Evolutionary conservation across 1,140 invertebrate species (phyloP), one percentile per base, ranked within the genome.

Genomic region (Megathymus violae): DNA sequence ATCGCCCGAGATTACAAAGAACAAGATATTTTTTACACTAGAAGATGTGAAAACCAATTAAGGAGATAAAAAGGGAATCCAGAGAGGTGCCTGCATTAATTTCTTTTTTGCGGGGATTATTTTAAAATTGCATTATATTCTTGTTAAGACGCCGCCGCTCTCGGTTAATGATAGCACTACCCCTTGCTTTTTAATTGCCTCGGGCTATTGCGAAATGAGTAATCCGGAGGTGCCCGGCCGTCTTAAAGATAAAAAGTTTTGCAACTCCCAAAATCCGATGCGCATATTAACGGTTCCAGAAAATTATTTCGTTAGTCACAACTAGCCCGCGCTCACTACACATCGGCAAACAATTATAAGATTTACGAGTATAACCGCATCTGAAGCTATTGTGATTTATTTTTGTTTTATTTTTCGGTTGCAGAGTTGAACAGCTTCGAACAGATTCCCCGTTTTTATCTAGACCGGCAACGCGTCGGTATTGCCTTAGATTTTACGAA

Each of bases 71-170:
- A 91, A 88, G 86, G 75, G 78, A 83, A 87, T 88, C 88, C 84
- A 81, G 82, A 76, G 85, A 90, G 86, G 86, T 87, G 85, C 86
- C 82, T 86, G 82, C 86, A 88, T 88, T 89, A 91, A 91, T 91
- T 91, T 89, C 80, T 89, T 91, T 90, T 91, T 91, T 89, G 88
- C 82, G 82, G 80, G 88, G 85, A 91, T 91, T 91, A 91, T 91
- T 91, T 91, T 91, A 89, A 91, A 91, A 91, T 91, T 91, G 88
- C 88, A 91, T 91, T 91, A 91, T 88, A 89, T 88, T 89, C 86
- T 88, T 89, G 86, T 90, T 90, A 90, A 87, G 86, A 87, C 81
- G 84, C 71, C 72, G 73, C 63, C 81, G 78, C 73, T 78, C 80
- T 74, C 78, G 82, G 85, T 87, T 88, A 89, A 90, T 88, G 86